phyloP scores from a whole-genome alignment of 2,888 invertebrate genomes.

The Dorcus hopei region DNA sequence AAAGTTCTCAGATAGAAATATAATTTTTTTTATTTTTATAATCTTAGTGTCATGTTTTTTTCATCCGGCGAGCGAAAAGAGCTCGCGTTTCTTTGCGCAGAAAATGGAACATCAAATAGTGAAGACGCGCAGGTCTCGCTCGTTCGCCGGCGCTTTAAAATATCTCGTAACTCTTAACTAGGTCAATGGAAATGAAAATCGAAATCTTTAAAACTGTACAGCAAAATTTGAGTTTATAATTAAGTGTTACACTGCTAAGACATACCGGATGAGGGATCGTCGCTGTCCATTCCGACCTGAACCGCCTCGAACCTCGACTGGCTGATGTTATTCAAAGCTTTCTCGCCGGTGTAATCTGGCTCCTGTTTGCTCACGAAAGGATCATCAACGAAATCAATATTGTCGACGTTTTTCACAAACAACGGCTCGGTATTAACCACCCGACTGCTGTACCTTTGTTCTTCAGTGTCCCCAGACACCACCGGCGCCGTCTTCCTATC shows the following conservation, averaged over 20 bases:
- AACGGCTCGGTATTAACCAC: slow-evolving; percentile 49
- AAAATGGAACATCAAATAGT: no score
- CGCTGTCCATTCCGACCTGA: slow-evolving; percentile 40
- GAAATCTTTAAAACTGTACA: slow-evolving; percentile 16
- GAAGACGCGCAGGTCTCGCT: not conserved
- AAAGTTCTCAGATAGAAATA: slow-evolving; percentile 45
- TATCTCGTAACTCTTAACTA: slow-evolving; percentile 6
- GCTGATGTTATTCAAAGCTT: slow-evolving; percentile 20
- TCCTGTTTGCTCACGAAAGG: slow-evolving; percentile 18
- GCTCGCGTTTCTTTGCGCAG: not conserved
- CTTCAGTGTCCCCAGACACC: slow-evolving; percentile 45
- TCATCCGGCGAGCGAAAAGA: slow-evolving; percentile 1
- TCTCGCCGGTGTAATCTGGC: slow-evolving; percentile 2
- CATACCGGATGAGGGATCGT: slow-evolving; percentile 52
- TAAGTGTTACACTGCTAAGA: slow-evolving; percentile 43
- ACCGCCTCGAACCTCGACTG: slow-evolving; percentile 11
- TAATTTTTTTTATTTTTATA: slow-evolving; percentile 30
- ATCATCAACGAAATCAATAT: slow-evolving; percentile 23
- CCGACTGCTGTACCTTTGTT: slow-evolving; percentile 47
- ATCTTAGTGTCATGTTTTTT: slow-evolving; percentile 12
- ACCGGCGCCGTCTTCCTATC: slow-evolving; percentile 46
- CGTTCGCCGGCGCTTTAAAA: not conserved
- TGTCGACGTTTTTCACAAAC: slow-evolving; percentile 46
- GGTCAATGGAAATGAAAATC: not conserved
- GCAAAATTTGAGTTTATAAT: not conserved